These are phyloP conservation scores for Pipistrellus nathusii DNA, from an alignment of 2,797 vertebrate genomes.

Conservation along the genomic window DNA sequence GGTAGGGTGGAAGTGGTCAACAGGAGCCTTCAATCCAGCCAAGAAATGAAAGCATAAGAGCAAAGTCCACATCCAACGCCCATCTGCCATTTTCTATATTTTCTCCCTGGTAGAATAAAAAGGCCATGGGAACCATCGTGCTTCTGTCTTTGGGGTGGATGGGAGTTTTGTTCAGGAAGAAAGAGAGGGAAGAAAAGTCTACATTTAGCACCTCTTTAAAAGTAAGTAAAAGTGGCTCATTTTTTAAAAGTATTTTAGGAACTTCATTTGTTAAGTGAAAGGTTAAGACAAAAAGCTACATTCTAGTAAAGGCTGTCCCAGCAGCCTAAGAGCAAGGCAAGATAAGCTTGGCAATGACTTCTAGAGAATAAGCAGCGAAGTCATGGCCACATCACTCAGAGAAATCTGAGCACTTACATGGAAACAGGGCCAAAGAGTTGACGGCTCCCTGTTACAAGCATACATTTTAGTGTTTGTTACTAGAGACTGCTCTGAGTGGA, in stretches of 20 bases:
- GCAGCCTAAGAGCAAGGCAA: not conserved
- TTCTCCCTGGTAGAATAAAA: conserved; percentile 12
- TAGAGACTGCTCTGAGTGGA: conserved; percentile 58
- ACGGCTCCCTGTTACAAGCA: conserved; percentile 54
- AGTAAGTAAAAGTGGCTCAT: not conserved
- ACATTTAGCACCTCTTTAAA: not conserved
- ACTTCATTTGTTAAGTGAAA: conserved; percentile 6
- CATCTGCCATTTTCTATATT: not conserved
- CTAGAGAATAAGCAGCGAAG: conserved; percentile 43
- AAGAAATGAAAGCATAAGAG: not conserved
- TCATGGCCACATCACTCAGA: not conserved
- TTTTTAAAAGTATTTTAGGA: not conserved
- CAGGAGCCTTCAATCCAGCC: not conserved
- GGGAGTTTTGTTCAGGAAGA: not conserved
- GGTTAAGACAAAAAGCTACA: not conserved
- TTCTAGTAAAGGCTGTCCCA: not conserved
- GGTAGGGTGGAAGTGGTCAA: not conserved
- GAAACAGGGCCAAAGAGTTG: conserved; percentile 52
- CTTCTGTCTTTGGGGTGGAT: not conserved
- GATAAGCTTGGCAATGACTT: conserved; percentile 39
- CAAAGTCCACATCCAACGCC: not conserved
- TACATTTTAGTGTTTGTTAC: conserved; percentile 54
- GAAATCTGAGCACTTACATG: conserved; percentile 55
- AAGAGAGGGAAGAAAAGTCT: not conserved
- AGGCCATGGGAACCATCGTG: not conserved